phyloP scores from a whole-genome alignment of 2,888 invertebrate genomes.

The Slavum lentiscoides region DNA sequence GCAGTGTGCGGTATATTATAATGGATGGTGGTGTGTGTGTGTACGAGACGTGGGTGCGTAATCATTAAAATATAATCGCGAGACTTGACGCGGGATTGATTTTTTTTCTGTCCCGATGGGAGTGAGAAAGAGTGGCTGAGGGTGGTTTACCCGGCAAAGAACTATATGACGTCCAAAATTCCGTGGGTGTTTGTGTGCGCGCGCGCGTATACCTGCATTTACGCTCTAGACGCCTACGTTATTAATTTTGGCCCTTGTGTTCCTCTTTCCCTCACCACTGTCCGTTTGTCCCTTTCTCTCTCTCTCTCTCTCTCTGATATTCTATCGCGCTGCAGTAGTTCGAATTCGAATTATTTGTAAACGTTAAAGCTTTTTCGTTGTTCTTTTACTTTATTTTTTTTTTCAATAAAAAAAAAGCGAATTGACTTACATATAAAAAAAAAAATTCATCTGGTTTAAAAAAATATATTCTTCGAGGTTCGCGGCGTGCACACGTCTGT shows the following conservation, averaged over 20 bases:
- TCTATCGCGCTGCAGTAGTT: not conserved
- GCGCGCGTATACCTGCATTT: slow-evolving; percentile 4
- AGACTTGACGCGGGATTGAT: slow-evolving; percentile 1
- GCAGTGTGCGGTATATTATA: too few species aligned
- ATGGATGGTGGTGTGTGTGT: too few species aligned
- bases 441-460: not conserved
- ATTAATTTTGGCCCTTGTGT: slow-evolving; percentile 43
- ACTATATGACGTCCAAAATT: slow-evolving; percentile 39
- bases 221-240: slow-evolving; percentile 34
- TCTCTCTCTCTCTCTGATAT: too few species aligned
- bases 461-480: too few species aligned
- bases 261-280: slow-evolving; percentile 14
- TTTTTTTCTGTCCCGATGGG: slow-evolving; percentile 4
- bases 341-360: slow-evolving; percentile 18
- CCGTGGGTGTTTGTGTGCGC: slow-evolving; percentile 10
- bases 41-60: not conserved
- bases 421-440: slow-evolving; percentile 10
- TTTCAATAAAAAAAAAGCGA: too few species aligned
- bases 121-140: not conserved
- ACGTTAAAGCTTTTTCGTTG: slow-evolving; percentile 11
- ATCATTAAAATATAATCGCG: not conserved
- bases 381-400: too few species aligned
- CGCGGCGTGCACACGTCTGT: too few species aligned
- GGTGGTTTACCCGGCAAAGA: slow-evolving; percentile 12
- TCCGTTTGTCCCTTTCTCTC: slow-evolving; percentile 1